Evolutionary conservation across 2,888 invertebrate species (phyloP).

Genomic region (Microctonus aethiopoides): DNA sequence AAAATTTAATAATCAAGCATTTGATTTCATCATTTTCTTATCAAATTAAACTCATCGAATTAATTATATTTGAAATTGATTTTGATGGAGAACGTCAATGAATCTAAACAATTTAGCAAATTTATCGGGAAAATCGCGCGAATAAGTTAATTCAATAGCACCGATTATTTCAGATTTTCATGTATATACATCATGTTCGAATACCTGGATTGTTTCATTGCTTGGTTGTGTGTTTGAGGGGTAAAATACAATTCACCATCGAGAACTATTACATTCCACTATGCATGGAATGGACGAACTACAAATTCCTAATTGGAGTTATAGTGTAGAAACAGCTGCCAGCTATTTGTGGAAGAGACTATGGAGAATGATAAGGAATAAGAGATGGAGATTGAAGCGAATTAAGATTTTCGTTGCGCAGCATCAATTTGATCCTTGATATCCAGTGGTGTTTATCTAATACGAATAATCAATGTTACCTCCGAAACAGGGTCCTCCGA

Average conservation of each 20-base stretch:
- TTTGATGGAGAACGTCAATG: no score
- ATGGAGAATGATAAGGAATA: neutral
- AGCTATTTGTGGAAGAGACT: no score
- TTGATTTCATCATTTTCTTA: neutral
- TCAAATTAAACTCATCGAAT: no score
- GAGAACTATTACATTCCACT: conserved; percentile 7
- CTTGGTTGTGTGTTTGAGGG: neutral
- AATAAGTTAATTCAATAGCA: neutral
- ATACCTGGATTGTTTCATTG: neutral
- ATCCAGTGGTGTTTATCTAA: neutral
- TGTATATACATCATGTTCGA: neutral
- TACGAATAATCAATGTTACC: neutral
- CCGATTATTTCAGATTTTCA: neutral
- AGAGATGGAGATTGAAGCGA: no score
- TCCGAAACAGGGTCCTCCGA: neutral
- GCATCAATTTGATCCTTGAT: neutral
- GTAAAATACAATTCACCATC: conserved; percentile 20
- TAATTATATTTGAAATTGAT: no score
- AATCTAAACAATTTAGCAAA: no score
- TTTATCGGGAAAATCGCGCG: neutral
- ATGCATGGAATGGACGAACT: conserved; percentile 19
- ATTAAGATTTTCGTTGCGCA: neutral
- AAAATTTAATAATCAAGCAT: neutral
- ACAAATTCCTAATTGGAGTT: conserved; percentile 12
- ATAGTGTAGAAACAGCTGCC: conserved; percentile 9